Evolutionary conservation across 2,113 vertebrate species (phyloP), one percentile per base, ranked within the genome.

Genomic region (Hyperopisus bebe): DNA sequence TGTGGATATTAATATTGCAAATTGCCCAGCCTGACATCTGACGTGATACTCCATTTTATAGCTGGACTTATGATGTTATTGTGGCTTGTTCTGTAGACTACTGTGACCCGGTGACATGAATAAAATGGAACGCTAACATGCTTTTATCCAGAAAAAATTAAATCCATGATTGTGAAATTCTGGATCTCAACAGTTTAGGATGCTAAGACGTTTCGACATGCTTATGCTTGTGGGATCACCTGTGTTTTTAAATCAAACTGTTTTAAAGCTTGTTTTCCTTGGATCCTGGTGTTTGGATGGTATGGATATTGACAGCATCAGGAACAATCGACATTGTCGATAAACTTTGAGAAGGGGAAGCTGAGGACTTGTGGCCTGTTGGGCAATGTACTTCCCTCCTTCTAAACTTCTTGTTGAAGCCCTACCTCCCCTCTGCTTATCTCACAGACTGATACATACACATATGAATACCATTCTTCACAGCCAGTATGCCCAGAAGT

Each of bases 341-440:
- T 51, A 17, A 47, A 89, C 11, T 24, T 19, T 15, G 50, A 31
- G 35, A 39, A 70, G 24, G 86, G 89, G 89, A 90, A 90, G 55
- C 50, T 55, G 13, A 46, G 50, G 19, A 51, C 31, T 27, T 19
- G 51, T 42, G 17, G 51, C 9, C 35, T 35, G 21, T 84, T 84
- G 88, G n/a, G 77, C 21, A 89, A 84, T 46, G 17, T 46, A 3
- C 42, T 55, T 46, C 62, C 42, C 44, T n/a, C 24, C 44, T 13
- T 1, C 27, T 42, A 21, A 21, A 47, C 44, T 15, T 21, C 8
- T 89, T 53, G 27, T 17, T 27, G 46, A 86, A 39, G 84, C 84
- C 82, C 1, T 31, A 31, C 27, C 58, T 74, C 46, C 83, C 83
- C 27, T 53, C 4, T 35, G 17, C n/a, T 35, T 39, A 50, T 35